These are phyloP conservation scores for Channallabes apus DNA, from an alignment of 2,797 vertebrate genomes.

Conservation along the genomic window DNA sequence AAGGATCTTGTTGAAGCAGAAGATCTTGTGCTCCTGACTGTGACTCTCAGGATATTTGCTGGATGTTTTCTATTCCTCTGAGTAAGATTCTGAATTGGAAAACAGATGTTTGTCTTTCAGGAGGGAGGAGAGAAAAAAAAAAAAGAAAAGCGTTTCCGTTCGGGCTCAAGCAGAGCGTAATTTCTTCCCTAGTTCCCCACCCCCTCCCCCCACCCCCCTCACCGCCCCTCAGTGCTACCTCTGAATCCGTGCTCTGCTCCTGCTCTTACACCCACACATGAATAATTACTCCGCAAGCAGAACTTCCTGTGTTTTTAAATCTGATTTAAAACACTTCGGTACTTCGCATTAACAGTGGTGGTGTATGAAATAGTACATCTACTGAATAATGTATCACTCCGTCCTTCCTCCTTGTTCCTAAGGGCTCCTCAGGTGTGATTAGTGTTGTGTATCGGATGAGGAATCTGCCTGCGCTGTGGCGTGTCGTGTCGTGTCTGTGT, in stretches of 20 bases:
- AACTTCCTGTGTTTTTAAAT: conserved; percentile 7
- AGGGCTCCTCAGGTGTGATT: conserved; percentile 5
- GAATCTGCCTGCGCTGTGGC: neutral
- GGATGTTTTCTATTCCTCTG: conserved; percentile 26
- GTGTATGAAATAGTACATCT: neutral
- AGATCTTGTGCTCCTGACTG: conserved; percentile 20
- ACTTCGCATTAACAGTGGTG: neutral
- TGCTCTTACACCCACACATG: conserved; percentile 10
- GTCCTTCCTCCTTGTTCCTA: conserved; percentile 33
- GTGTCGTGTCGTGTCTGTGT: conserved; percentile 5
- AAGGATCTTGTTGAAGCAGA: conserved; percentile 34
- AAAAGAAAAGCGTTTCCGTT: conserved; percentile 8
- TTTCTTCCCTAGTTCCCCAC: neutral
- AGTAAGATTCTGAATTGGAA: conserved; percentile 26
- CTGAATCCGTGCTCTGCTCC: conserved; percentile 1
- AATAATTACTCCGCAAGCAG: conserved; percentile 5
- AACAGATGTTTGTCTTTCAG: conserved; percentile 45
- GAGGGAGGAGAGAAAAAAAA: neutral
- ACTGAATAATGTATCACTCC: neutral
- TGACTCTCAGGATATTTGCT: conserved; percentile 29
- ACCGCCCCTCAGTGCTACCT: conserved; percentile 5
- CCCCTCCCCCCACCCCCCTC: neutral
- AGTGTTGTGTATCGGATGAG: conserved; percentile 4
- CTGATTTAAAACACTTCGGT: neutral
- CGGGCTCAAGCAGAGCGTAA: conserved; percentile 13